A percentile compares a stretch with the other conserved stretches of the same genome.
Conservation (phyloP, 2,113 vertebrate genomes). For the Loxodonta africana region DNA sequence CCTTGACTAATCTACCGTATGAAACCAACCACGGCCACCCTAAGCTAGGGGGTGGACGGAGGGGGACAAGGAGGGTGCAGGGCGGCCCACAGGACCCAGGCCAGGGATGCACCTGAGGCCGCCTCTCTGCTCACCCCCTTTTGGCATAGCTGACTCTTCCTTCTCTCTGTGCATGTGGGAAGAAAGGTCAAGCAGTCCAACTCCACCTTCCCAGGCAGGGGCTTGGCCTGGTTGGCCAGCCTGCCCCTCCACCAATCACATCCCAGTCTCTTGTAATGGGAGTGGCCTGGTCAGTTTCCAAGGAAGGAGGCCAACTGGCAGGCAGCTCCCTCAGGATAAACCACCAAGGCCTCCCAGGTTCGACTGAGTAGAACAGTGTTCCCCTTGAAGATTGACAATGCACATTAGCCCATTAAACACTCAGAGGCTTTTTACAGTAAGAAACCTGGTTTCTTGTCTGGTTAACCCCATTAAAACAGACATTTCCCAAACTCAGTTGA, state of each 20-base stretch:
- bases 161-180: neutral
- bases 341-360: rapidly evolving
- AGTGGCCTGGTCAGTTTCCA: neutral
- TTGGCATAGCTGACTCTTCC: neutral
- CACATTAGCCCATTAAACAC: neutral
- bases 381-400: neutral
- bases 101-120: neutral
- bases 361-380: rapidly evolving
- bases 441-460: neutral
- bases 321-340: neutral
- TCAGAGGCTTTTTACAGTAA: neutral
- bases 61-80: too few relatives aligned
- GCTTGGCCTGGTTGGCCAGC: neutral
- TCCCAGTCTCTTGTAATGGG: too few relatives aligned
- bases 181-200: too few relatives aligned
- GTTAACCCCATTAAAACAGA: neutral
- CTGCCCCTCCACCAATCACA: neutral
- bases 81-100: neutral
- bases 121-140: neutral
- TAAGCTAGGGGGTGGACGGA: too few relatives aligned
- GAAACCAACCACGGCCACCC: neutral
- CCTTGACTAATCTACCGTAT: neutral
- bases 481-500: neutral
- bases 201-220: neutral
- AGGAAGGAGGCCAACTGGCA: neutral